A percentile compares a stretch with the other conserved stretches of the same genome.
Conservation (phyloP, 2,797 vertebrate species). For the Gadopsis marmoratus region DNA sequence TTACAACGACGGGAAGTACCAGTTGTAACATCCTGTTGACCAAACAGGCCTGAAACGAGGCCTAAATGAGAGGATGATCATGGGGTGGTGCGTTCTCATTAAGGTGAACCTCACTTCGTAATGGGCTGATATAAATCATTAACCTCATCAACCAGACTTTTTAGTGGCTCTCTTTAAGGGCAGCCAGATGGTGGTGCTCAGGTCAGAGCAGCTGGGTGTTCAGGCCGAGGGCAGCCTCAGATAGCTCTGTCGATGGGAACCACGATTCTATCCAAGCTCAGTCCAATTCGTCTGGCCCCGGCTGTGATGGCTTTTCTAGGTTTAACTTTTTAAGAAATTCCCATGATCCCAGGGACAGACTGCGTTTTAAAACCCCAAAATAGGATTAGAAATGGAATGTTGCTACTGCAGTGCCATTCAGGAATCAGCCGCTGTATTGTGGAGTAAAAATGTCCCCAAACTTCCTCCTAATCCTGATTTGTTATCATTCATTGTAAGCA, state of each 20-base stretch:
- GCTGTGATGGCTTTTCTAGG: not conserved
- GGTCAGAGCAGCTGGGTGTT: constrained; percentile 52
- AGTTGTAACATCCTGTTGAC: constrained; percentile 44
- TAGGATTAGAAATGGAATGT: constrained; percentile 48
- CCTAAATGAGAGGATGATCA: constrained; percentile 55
- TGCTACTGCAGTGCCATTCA: constrained; percentile 18
- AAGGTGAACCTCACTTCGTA: constrained; percentile 64
- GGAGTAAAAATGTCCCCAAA: constrained; percentile 32
- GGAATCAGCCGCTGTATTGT: not conserved
- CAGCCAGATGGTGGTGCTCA: constrained; percentile 83
- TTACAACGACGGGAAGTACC: constrained; percentile 11
- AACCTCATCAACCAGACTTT: constrained; percentile 78
- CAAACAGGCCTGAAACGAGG: constrained; percentile 21
- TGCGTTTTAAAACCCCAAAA: constrained; percentile 27
- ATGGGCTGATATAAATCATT: constrained; percentile 82
- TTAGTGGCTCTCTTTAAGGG: constrained; percentile 65
- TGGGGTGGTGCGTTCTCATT: constrained; percentile 42
- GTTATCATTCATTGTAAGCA: constrained; percentile 43
- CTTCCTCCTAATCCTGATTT: constrained; percentile 56
- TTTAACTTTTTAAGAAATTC: constrained; percentile 30
- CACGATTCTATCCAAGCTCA: constrained; percentile 1
- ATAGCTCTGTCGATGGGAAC: constrained; percentile 77
- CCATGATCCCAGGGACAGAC: constrained; percentile 32
- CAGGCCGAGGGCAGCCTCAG: constrained; percentile 32
- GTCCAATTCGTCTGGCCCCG: not conserved